Evolutionary conservation across 2,113 vertebrate genomes (phyloP).

Genomic region (Sarotherodon lohbergeri): DNA sequence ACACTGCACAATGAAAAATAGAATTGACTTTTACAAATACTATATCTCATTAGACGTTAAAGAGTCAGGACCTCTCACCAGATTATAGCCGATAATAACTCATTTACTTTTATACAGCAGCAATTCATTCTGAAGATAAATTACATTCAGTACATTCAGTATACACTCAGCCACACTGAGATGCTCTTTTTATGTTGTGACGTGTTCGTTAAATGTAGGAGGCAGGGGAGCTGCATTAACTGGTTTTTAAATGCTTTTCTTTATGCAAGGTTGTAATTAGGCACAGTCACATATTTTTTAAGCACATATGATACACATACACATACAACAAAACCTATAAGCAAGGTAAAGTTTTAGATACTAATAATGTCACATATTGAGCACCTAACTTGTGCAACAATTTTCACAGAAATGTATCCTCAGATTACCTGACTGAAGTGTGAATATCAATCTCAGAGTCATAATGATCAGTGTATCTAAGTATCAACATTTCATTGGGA

Average conservation of each 20-base stretch:
- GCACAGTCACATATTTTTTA: neutral
- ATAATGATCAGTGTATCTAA: neutral
- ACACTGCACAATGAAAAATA: neutral
- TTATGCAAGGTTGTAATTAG: neutral
- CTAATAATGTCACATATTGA: neutral
- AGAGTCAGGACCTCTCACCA: neutral
- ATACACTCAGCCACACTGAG: neutral
- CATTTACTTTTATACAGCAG: neutral
- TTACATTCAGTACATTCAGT: neutral
- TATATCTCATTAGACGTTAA: conserved; percentile 12
- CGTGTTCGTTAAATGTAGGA: neutral
- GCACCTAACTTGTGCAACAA: neutral
- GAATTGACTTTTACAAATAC: conserved; percentile 1
- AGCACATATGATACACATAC: neutral
- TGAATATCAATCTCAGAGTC: neutral
- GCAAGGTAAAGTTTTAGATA: neutral
- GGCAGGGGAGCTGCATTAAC: neutral
- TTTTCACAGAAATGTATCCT: neutral
- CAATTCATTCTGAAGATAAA: neutral
- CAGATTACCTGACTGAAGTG: neutral
- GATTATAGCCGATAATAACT: neutral
- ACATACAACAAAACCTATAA: neutral
- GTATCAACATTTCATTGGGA: neutral
- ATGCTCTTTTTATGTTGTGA: neutral
- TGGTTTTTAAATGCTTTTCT: neutral